These are phyloP conservation scores for Forbesichthys papilliferus DNA, from an alignment of 2,113 vertebrate species.

Conservation along the genomic window DNA sequence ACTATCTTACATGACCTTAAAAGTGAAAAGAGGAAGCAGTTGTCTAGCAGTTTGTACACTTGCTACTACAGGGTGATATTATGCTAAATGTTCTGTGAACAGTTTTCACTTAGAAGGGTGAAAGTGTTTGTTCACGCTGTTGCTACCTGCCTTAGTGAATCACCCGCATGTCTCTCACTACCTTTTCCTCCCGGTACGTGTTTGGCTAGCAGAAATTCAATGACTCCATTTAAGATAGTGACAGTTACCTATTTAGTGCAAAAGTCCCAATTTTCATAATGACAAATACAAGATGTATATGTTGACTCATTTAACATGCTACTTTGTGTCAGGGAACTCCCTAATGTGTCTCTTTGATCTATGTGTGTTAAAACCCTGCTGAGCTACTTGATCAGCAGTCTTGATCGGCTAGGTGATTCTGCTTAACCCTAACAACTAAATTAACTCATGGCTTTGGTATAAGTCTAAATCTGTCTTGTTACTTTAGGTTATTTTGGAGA, in stretches of 20 bases:
- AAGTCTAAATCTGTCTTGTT: too few species aligned
- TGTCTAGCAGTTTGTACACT: not conserved
- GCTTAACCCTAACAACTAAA: too few species aligned
- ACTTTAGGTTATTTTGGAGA: too few species aligned
- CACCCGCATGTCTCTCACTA: slow-evolving; percentile 17
- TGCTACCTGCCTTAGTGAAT: not conserved
- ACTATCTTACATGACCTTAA: too few species aligned
- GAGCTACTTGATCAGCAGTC: too few species aligned
- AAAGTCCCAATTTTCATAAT: slow-evolving; percentile 10
- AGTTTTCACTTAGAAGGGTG: not conserved
- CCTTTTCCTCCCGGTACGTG: slow-evolving; percentile 39
- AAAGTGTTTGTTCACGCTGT: too few species aligned
- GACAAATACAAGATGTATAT: slow-evolving; percentile 27
- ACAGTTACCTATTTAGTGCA: slow-evolving; percentile 6
- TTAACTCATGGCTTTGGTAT: too few species aligned
- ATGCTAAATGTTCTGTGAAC: not conserved
- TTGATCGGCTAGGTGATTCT: too few species aligned
- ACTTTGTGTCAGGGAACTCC: slow-evolving; percentile 33
- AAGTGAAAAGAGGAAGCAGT: too few species aligned
- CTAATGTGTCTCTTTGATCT: not conserved
- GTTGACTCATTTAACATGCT: slow-evolving; percentile 42
- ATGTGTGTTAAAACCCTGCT: too few species aligned
- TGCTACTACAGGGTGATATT: not conserved
- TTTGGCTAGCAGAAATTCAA: slow-evolving; percentile 16
- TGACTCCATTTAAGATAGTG: not conserved